Base-by-base conservation (phyloP, 2,797 vertebrate genomes). In the Sarcophilus harrisii region DNA sequence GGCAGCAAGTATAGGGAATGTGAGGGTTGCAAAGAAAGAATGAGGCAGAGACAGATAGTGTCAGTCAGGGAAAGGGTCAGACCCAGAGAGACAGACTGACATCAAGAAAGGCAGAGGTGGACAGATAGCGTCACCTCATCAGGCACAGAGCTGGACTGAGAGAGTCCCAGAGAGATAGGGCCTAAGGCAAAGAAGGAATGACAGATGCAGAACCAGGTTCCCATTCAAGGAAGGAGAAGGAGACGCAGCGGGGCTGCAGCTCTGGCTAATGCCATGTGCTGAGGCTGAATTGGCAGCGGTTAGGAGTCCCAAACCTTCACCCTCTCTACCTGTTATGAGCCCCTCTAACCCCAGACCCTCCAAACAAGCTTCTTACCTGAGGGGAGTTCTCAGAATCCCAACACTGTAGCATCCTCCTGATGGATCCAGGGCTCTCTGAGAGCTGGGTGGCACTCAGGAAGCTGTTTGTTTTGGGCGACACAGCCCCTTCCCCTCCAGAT, bases 311-410 rank as follows among this genome's bases (percentile, higher is more conserved):
- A 12, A 62, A 54, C 4, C 30, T n/a, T 93, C 62, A 45, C 49
- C 91, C 45, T 60, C 13, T 92, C 16, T n/a, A 54, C 90, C 30
- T 12, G 18, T 54, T 57, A 5, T 57, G 21, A 45, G 14, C 60
- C 57, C 59, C 14, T 0, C 59, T 91, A 95, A 95, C 90, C 92
- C 93, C 57, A 57, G 92, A 9, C 90, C 45, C 0, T 87, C 89
- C 21, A 27, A 0, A 55, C 91, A 91, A 57, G 58, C 1, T 2
- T 93, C 97, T 97, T 98, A 99, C 99, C 99, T 98, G 96, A 81
- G 81, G 81, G 5, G 32, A 0, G 92, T 93, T 58, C 32, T 97
- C 98, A 0, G 91, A 49, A 29, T 92, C 93, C 28, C 90, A 28
- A 0, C 81, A 11, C 59, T 96, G 92, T 29, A 95, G 93, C 28